phyloP scores from a whole-genome alignment of 2,797 vertebrate genomes.

The Amniataba percoides region DNA sequence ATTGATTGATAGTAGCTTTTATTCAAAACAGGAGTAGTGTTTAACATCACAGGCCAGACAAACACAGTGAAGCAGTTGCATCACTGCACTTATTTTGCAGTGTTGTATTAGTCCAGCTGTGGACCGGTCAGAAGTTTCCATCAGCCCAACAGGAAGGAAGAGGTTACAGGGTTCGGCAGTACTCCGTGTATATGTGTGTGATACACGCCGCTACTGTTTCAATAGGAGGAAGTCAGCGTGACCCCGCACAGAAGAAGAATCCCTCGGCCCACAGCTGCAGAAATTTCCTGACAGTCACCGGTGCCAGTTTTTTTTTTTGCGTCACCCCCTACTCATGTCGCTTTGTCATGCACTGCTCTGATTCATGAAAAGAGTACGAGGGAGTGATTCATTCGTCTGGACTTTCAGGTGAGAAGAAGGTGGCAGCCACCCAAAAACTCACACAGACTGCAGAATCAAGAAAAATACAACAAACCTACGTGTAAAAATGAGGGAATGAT shows the following conservation, averaged over 20 bases:
- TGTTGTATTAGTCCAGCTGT: constrained; percentile 45
- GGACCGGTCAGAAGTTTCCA: constrained; percentile 70
- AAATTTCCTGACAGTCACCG: neutral
- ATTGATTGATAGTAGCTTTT: no score
- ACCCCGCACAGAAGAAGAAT: constrained; percentile 62
- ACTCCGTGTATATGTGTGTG: constrained; percentile 35
- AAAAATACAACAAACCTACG: neutral
- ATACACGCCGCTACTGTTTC: constrained; percentile 83
- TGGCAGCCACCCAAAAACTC: neutral
- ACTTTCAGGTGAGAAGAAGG: constrained; percentile 15
- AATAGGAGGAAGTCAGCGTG: constrained; percentile 83
- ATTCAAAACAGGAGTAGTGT: neutral
- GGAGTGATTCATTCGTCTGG: constrained; percentile 3
- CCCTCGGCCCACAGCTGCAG: constrained; percentile 44
- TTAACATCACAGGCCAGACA: neutral
- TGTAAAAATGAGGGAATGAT: neutral
- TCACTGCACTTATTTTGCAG: no score
- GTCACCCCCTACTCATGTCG: constrained; percentile 6
- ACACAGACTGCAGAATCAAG: neutral
- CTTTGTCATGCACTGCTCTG: neutral
- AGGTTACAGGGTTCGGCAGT: constrained; percentile 58
- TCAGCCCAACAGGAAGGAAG: constrained; percentile 75
- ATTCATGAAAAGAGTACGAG: constrained; percentile 26
- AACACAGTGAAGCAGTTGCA: neutral
- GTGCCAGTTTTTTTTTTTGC: neutral